These are phyloP conservation scores for Cyanoliseus patagonus DNA, from an alignment of 2,113 vertebrate genomes.

Conservation along the genomic window DNA sequence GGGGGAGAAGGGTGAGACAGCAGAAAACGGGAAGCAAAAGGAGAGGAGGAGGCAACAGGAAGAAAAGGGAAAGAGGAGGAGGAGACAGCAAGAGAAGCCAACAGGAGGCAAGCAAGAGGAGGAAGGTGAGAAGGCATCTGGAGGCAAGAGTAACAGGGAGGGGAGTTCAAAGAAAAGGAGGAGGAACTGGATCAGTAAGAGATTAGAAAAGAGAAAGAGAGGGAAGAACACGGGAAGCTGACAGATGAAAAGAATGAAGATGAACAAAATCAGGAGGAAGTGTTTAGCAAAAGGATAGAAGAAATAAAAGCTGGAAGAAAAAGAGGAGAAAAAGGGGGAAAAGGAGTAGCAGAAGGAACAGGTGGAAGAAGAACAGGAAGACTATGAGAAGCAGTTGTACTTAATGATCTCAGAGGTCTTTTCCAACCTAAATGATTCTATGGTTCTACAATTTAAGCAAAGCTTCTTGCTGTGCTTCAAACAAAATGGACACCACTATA, in stretches of 20 bases:
- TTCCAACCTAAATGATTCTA: background rate
- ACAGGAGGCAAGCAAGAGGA: background rate
- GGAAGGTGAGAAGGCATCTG: background rate
- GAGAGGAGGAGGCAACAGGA: background rate
- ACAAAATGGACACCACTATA: background rate
- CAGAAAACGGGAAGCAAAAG: background rate
- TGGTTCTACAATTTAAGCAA: background rate
- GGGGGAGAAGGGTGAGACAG: background rate
- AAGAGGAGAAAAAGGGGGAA: background rate
- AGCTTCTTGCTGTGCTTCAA: background rate
- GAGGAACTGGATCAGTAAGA: background rate
- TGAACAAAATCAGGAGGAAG: background rate
- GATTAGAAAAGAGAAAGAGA: background rate
- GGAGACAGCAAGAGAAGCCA: background rate
- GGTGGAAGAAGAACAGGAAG: background rate
- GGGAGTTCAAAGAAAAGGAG: background rate
- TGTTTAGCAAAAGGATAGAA: background rate
- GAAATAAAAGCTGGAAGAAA: background rate
- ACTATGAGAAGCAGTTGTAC: background rate
- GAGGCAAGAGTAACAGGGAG: background rate
- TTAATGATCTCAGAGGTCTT: background rate
- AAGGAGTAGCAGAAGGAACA: background rate
- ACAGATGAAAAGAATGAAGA: background rate
- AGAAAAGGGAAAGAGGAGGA: background rate
- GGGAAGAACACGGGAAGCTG: background rate